Evolutionary conservation across 1,140 invertebrate genomes (phyloP).

Genomic region (Aphelenchoides besseyi): DNA sequence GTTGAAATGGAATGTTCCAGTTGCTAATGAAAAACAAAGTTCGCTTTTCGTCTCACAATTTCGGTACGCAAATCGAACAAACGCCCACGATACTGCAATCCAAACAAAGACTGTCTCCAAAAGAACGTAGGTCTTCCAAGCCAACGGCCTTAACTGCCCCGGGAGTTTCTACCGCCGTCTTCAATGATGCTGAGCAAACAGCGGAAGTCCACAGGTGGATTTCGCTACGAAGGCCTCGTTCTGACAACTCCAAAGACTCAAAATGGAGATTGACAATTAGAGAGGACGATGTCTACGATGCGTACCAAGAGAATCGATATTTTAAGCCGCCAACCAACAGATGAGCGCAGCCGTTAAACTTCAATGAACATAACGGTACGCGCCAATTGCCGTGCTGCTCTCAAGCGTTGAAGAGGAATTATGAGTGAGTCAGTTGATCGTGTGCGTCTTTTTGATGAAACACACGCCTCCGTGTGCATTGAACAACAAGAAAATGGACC

Average conservation of each 20-base stretch:
- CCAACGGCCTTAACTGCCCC: too few species aligned
- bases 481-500: background rate
- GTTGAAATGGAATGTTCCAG: too few species aligned
- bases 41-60: background rate
- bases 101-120: too few species aligned
- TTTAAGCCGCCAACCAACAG: background rate
- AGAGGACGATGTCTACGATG: background rate
- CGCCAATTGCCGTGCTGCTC: too few species aligned
- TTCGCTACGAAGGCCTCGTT: background rate
- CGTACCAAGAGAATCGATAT: background rate
- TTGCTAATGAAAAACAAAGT: background rate
- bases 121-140: too few species aligned
- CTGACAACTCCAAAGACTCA: background rate
- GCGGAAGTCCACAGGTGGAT: background rate
- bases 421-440: background rate
- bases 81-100: too few species aligned
- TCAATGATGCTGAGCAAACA: slow-evolving; percentile 2
- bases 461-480: background rate
- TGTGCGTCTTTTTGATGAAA: slow-evolving; percentile 3
- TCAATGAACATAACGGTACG: background rate
- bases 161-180: too few species aligned
- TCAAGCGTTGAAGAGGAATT: background rate
- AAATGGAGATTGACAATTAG: background rate
- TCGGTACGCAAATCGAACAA: background rate
- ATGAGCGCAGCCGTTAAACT: background rate